These are phyloP conservation scores for Aurelia sp. DNA, from an alignment of 30 jellyfish, hydroid and myxozoan species.

Conservation along the genomic window DNA sequence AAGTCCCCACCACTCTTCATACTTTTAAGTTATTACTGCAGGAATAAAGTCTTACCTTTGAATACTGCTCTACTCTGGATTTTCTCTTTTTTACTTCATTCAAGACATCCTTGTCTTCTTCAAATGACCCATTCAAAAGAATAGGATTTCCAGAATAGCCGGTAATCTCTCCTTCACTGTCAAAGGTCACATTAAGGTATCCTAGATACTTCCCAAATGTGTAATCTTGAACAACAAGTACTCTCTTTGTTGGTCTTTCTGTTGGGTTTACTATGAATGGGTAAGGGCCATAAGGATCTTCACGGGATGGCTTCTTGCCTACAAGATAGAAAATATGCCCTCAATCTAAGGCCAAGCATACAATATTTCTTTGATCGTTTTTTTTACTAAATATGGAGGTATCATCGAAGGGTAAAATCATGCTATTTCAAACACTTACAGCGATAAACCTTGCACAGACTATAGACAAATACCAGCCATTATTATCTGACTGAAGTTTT, in stretches of 20 bases:
- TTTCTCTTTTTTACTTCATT: constrained; percentile 53
- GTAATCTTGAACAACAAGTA: constrained; percentile 90
- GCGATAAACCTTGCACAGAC: no score
- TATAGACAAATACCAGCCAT: no score
- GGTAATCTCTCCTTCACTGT: constrained; percentile 72
- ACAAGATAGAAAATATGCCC: background rate
- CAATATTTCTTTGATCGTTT: no score
- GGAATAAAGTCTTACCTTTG: constrained; percentile 52
- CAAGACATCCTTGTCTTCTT: constrained; percentile 63
- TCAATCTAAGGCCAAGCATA: no score
- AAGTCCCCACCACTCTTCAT: no score
- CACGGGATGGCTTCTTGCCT: constrained; percentile 92
- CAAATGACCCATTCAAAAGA: constrained; percentile 69
- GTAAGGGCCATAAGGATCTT: constrained; percentile 80
- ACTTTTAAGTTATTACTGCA: background rate
- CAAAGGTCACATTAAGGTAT: constrained; percentile 76
- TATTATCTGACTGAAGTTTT: no score
- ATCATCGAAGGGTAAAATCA: no score
- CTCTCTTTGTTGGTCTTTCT: constrained; percentile 61
- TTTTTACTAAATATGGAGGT: no score
- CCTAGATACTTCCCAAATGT: constrained; percentile 97
- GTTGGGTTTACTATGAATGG: constrained; percentile 83
- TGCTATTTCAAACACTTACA: no score
- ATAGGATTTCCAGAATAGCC: constrained; percentile 92
- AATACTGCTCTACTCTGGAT: constrained; percentile 20